phyloP scores from a whole-genome alignment of 2,888 invertebrate species.

The Dolichopus griseipennis region DNA sequence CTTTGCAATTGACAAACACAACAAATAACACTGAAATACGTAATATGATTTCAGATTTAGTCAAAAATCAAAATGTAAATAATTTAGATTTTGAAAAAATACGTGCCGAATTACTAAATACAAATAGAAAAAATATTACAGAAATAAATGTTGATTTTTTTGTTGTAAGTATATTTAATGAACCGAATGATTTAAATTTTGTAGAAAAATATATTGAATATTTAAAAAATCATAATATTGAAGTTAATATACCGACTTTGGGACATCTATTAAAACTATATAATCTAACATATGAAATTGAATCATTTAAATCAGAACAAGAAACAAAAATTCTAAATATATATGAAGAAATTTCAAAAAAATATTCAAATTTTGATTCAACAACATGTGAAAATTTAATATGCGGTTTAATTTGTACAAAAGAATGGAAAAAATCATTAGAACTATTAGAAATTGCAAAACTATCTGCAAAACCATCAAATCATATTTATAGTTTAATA shows the following conservation, averaged over 20 bases:
- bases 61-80: constrained; percentile 16
- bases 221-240: constrained; percentile 44
- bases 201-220: constrained; percentile 53
- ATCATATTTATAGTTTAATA: constrained; percentile 47
- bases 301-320: constrained; percentile 42
- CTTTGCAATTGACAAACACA: not conserved
- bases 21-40: not conserved
- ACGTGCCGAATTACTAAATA: constrained; percentile 27
- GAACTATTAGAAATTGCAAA: constrained; percentile 53
- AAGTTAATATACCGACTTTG: constrained; percentile 50
- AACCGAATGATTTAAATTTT: constrained; percentile 41
- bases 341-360: constrained; percentile 38
- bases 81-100: constrained; percentile 31
- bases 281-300: constrained; percentile 32
- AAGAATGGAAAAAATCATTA: constrained; percentile 54
- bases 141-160: constrained; percentile 51
- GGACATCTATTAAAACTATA: constrained; percentile 52
- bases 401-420: constrained; percentile 53
- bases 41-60: not conserved
- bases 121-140: constrained; percentile 30
- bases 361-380: constrained; percentile 52
- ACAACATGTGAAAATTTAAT: constrained; percentile 53
- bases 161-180: constrained; percentile 48
- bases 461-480: constrained; percentile 44
- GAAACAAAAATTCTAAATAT: constrained; percentile 49